These are phyloP conservation scores for Isichthys henryi DNA, from an alignment of 2,113 vertebrate species.

Conservation along the genomic window DNA sequence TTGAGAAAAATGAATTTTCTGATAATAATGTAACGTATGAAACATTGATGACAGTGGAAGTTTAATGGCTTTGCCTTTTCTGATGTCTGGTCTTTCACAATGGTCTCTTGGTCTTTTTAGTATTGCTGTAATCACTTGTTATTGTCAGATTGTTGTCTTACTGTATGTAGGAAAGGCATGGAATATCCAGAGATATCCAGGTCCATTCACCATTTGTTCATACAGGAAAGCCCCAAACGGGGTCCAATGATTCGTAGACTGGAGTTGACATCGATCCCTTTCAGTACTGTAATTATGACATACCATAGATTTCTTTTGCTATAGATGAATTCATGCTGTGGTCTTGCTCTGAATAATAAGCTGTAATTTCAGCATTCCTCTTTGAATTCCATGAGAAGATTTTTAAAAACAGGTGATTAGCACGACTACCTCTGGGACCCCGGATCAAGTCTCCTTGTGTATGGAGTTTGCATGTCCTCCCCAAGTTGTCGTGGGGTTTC, in stretches of 20 bases:
- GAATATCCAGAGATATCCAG: neutral
- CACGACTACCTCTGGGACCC: neutral
- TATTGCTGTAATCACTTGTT: neutral
- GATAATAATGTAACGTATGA: neutral
- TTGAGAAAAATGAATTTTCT: neutral
- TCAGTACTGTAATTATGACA: neutral
- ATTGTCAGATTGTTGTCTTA: neutral
- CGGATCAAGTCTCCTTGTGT: neutral
- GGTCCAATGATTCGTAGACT: neutral
- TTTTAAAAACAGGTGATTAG: neutral
- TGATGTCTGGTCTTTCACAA: neutral
- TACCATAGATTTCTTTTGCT: neutral
- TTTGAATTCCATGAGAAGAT: neutral
- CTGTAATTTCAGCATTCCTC: neutral
- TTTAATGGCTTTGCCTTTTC: neutral
- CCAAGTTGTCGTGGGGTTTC: neutral
- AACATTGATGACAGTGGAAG: constrained; percentile 31
- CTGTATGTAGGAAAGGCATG: neutral
- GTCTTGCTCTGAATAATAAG: neutral
- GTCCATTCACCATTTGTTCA: neutral
- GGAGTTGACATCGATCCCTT: neutral
- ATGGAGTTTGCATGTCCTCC: neutral
- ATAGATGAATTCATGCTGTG: neutral
- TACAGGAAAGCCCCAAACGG: neutral
- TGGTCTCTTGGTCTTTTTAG: neutral